phyloP scores from a whole-genome alignment of 2,888 invertebrate species.

The Campoletis raptor region DNA sequence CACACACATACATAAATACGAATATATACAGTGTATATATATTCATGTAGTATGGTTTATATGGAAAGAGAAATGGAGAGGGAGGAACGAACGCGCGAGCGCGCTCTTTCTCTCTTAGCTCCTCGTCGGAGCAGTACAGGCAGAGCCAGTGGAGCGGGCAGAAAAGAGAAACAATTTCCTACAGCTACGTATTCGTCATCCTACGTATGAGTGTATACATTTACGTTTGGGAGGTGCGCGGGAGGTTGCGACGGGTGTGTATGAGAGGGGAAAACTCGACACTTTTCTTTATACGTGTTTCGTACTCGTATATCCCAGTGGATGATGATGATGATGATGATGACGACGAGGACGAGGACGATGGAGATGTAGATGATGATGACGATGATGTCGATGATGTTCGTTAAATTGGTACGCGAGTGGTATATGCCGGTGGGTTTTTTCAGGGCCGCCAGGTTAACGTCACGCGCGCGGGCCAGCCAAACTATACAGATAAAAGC shows the following conservation, averaged over 20 bases:
- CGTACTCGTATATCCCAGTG: constrained; percentile 68
- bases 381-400: constrained; percentile 60
- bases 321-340: constrained; percentile 31
- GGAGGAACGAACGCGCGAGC: constrained; percentile 37
- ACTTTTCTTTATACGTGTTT: constrained; percentile 47
- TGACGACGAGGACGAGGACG: constrained; percentile 5
- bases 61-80: constrained; percentile 5
- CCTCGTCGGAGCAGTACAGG: constrained; percentile 57
- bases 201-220: constrained; percentile 30
- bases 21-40: constrained; percentile 10
- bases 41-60: not conserved
- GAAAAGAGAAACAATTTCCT: constrained; percentile 60
- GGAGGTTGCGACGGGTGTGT: constrained; percentile 45
- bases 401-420: constrained; percentile 70
- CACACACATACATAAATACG: constrained; percentile 20
- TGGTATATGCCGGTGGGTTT: constrained; percentile 73
- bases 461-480: constrained; percentile 78
- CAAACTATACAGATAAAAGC: constrained; percentile 64
- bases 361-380: not conserved
- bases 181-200: constrained; percentile 32
- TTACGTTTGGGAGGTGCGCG: constrained; percentile 51
- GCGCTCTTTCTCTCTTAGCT: constrained; percentile 49
- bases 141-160: constrained; percentile 56
- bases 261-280: constrained; percentile 50
- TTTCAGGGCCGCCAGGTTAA: constrained; percentile 85